These are phyloP conservation scores for Macrosoma leucophasiata DNA, from an alignment of 2,888 invertebrate species.

Conservation along the genomic window DNA sequence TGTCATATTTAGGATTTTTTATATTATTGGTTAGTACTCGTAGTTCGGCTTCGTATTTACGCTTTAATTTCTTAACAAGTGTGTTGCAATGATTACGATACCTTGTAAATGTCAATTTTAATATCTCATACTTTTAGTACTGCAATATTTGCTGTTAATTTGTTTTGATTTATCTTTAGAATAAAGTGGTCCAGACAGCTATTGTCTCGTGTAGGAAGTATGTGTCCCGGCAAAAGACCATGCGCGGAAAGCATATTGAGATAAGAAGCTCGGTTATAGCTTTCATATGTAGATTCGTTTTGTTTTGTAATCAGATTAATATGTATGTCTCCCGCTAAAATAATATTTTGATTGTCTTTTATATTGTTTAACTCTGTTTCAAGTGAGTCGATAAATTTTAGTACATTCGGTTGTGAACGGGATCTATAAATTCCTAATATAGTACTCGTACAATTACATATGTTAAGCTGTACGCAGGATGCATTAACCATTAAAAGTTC, in stretches of 20 bases:
- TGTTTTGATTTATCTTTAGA: slow-evolving; percentile 4
- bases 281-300: not conserved
- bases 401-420: slow-evolving; percentile 4
- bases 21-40: no score
- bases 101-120: no score
- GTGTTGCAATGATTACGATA: no score
- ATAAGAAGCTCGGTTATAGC: slow-evolving; percentile 3
- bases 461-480: slow-evolving; percentile 6
- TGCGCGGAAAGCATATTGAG: slow-evolving; percentile 7
- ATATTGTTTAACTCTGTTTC: not conserved
- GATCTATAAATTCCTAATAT: slow-evolving; percentile 8
- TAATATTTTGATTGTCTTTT: slow-evolving; percentile 1
- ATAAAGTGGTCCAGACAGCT: slow-evolving; percentile 12
- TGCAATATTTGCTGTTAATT: slow-evolving; percentile 1
- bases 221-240: slow-evolving; percentile 6
- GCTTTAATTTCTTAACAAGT: no score
- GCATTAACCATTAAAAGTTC: slow-evolving; percentile 8
- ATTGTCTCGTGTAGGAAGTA: slow-evolving; percentile 3
- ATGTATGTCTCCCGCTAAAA: slow-evolving; percentile 10
- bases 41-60: no score
- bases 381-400: not conserved
- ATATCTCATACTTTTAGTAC: no score
- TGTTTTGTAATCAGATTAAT: slow-evolving; percentile 4
- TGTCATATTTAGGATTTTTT: no score
- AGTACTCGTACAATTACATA: not conserved